phyloP scores from a whole-genome alignment of 2,113 vertebrate species.

The Oncorhynchus clarkii region DNA sequence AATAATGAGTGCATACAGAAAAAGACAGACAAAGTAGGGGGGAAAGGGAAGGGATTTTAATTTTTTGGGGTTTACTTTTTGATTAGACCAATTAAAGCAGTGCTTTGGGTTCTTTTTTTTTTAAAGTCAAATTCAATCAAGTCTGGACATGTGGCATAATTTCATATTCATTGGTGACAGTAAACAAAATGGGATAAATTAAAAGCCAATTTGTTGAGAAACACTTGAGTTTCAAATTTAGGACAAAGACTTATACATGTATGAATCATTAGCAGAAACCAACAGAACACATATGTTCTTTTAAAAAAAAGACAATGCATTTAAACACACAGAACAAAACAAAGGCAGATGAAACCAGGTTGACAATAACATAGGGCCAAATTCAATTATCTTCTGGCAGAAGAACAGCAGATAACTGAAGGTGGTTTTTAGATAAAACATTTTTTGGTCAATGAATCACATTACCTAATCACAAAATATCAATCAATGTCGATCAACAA shows the following conservation, averaged over 20 bases:
- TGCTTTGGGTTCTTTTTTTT: slow-evolving; percentile 10
- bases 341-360: slow-evolving; percentile 15
- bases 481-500: slow-evolving; percentile 26
- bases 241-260: slow-evolving; percentile 56
- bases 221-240: slow-evolving; percentile 44
- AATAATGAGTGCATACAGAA: slow-evolving; percentile 5
- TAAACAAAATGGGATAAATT: slow-evolving; percentile 62
- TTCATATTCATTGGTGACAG: slow-evolving; percentile 55
- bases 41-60: slow-evolving; percentile 64
- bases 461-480: slow-evolving; percentile 17
- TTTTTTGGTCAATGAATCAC: slow-evolving; percentile 30
- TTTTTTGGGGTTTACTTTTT: slow-evolving; percentile 53
- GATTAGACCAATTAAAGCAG: slow-evolving; percentile 51
- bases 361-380: slow-evolving; percentile 9
- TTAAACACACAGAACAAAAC: slow-evolving; percentile 1
- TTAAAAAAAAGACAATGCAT: neutral
- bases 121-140: slow-evolving; percentile 55
- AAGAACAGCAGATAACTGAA: slow-evolving; percentile 61
- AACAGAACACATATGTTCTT: neutral
- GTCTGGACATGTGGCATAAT: slow-evolving; percentile 34
- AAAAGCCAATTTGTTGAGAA: slow-evolving; percentile 64
- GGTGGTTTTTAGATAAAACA: slow-evolving; percentile 12
- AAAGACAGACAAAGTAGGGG: slow-evolving; percentile 48
- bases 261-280: slow-evolving; percentile 19
- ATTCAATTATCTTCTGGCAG: slow-evolving; percentile 56